Base-by-base conservation (phyloP, 2,888 invertebrate species). In the Sclerodermus sp. region DNA sequence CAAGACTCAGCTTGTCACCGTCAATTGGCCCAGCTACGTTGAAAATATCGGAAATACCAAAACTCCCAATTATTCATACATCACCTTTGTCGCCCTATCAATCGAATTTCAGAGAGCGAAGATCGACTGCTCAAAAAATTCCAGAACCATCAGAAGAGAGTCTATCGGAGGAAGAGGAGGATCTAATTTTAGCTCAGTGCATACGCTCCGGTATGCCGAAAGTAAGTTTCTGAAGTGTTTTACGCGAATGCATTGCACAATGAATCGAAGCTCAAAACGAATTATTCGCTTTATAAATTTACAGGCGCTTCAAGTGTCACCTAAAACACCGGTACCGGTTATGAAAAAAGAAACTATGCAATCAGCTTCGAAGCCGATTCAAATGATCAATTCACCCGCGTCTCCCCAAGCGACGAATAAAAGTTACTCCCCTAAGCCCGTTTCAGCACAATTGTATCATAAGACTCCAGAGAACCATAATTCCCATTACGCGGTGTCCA, bases 201-300 rank as follows among this genome's bases (percentile, higher is more conserved):
- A 86, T 86, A 59, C 82, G 83, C 68, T 83, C 84, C 34, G 86
- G 85, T 15, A 86, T 86, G 72, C 84, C 84, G n/a, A 83, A 84
- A 81, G 84, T 83, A 62, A 51, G 42, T 52, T 8, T n/a, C n/a
- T n/a, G n/a, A n/a, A n/a, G n/a, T n/a, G n/a, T n/a, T n/a, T n/a
- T n/a, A n/a, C n/a, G n/a, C n/a, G n/a, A n/a, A n/a, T n/a, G n/a
- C n/a, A n/a, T n/a, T n/a, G n/a, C n/a, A n/a, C n/a, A n/a, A n/a
- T n/a, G n/a, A n/a, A n/a, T n/a, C n/a, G n/a, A n/a, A n/a, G n/a
- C n/a, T n/a, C n/a, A n/a, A n/a, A n/a, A n/a, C n/a, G n/a, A n/a
- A n/a, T n/a, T n/a, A n/a, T n/a, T n/a, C n/a, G 23, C 23, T 23
- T 23, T 23, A 23, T n/a, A n/a, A n/a, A n/a, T 23, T 23, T 23